These are phyloP conservation scores for Sclerodermus sp. DNA, from an alignment of 2,888 invertebrate species.

Conservation along the genomic window DNA sequence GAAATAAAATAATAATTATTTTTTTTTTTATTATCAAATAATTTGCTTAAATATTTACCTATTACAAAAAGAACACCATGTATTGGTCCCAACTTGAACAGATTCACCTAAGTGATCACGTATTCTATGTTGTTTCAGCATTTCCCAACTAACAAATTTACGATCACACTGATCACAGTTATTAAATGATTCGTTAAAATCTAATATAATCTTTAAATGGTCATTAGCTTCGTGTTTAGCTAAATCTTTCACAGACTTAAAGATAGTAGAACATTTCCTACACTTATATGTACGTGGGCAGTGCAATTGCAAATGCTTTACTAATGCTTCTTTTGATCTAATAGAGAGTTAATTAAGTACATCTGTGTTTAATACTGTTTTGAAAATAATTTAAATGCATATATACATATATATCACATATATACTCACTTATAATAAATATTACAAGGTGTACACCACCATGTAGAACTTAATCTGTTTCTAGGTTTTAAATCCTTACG, in stretches of 20 bases:
- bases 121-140: constrained; percentile 44
- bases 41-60: constrained; percentile 27
- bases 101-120: constrained; percentile 39
- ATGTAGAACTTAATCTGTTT: constrained; percentile 36
- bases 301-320: constrained; percentile 43
- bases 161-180: constrained; percentile 46
- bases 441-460: constrained; percentile 51
- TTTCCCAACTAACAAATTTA: constrained; percentile 46
- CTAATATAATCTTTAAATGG: constrained; percentile 41
- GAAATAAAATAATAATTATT: constrained; percentile 1
- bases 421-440: constrained; percentile 43
- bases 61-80: constrained; percentile 46
- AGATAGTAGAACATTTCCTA: constrained; percentile 39
- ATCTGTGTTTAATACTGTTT: not conserved
- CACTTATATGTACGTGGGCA: constrained; percentile 45
- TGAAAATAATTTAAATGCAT: too few species aligned
- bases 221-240: constrained; percentile 43
- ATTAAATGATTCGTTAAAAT: constrained; percentile 37
- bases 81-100: constrained; percentile 32
- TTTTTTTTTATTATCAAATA: too few species aligned
- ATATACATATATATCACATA: too few species aligned
- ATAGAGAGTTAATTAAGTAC: constrained; percentile 1
- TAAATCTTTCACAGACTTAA: constrained; percentile 41
- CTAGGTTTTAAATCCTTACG: constrained; percentile 36
- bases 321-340: constrained; percentile 41